Evolutionary conservation across 2,797 vertebrate genomes (phyloP), one percentile per base, ranked within the genome.

Genomic region (Centropyge bicolor): DNA sequence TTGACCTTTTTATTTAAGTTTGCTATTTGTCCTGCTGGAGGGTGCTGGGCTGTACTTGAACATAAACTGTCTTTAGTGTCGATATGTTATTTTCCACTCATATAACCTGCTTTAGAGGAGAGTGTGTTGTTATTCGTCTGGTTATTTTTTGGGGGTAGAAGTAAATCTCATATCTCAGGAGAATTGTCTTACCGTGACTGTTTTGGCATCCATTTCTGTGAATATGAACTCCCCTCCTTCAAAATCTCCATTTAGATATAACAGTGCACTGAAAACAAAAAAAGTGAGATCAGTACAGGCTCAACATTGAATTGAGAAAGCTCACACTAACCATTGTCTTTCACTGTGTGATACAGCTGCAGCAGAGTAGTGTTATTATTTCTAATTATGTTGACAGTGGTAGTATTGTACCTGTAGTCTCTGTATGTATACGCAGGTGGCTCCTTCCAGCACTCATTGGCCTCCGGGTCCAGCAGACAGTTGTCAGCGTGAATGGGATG

Each of bases 201-300:
- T 99, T 94, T 99, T 98, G 83, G 98, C 97, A 63, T 99, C 98
- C 96, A 97, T 98, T 93, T 99, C 96, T 0, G 98, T 99, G 88
- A 99, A 99, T 82, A 99, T 98, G 89, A 99, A 99, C 80, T 99
- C 98, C 1, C 98, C 98, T 0, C 98, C 98, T 84, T 99, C 97
- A 45, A 99, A 99, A 90, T 99, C 96, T 1, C 97, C 97, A 0
- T 99, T 99, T 67, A 99, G 96, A 75, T 99, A 99, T 10, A 99
- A 92, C 38, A 99, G 96, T 24, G 98, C 98, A 71, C 98, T 99
- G 61, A 46, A 88, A 89, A 65, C 16, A 22, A 35, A 41, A 24
- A 36, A 24, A 2, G 0, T 20, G 8, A 40, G 5, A 61, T 48
- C 43, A 84, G 46, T 8, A 45, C 16, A 72, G 19, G 19, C 31